These are phyloP conservation scores for Temnothorax unifasciatus DNA, from an alignment of 2,888 invertebrate species.

Conservation along the genomic window DNA sequence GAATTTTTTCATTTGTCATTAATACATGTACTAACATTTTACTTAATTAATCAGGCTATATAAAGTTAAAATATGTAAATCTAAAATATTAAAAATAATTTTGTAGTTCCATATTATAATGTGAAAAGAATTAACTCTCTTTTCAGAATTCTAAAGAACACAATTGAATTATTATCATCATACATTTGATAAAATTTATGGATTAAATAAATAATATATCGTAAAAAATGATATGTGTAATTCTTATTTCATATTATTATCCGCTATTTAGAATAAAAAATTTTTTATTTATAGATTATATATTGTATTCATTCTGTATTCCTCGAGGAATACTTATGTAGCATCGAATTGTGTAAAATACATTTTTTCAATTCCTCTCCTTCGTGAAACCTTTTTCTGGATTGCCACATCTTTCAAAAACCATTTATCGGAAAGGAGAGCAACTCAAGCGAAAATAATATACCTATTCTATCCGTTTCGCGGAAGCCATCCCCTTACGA, in stretches of 20 bases:
- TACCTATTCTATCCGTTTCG: conserved; percentile 63
- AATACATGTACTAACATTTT: neutral
- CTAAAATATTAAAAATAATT: neutral
- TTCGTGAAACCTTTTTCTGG: conserved; percentile 74
- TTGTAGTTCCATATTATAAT: neutral
- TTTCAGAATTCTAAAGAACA: neutral
- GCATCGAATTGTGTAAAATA: conserved; percentile 80
- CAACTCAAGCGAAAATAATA: conserved; percentile 77
- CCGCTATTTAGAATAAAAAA: neutral
- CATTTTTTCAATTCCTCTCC: conserved; percentile 78
- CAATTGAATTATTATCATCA: neutral
- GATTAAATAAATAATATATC: neutral
- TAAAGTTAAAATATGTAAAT: neutral
- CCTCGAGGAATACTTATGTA: conserved; percentile 66
- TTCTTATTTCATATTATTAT: neutral
- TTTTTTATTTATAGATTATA: neutral
- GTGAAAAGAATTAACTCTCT: neutral
- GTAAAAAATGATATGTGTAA: neutral
- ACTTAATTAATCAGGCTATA: neutral
- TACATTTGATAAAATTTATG: neutral
- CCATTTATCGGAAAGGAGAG: conserved; percentile 78
- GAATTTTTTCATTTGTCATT: neutral
- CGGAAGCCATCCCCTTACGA: conserved; percentile 70
- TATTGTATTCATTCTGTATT: conserved; percentile 41
- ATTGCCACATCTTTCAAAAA: conserved; percentile 79